Percentiles rank a stretch among this genome's conserved stretches.
These are phyloP conservation scores for Drosophila ohnishii DNA, from an alignment of 1,140 invertebrate species.

Conservation along the genomic window DNA sequence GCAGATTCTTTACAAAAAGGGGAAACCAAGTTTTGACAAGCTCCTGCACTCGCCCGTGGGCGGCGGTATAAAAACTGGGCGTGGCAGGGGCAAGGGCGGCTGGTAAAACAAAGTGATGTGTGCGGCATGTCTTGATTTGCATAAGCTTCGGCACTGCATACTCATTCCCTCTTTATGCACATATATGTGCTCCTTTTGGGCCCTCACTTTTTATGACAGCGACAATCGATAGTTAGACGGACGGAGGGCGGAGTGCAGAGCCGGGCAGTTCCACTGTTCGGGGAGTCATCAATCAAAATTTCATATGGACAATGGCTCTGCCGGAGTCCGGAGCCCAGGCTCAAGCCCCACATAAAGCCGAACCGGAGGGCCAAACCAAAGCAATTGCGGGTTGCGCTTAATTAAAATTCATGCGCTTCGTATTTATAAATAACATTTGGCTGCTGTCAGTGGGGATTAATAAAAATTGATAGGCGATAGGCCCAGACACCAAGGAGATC, in stretches of 20 bases:
- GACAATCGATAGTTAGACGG: conserved; percentile 70
- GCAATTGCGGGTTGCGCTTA: conserved; percentile 52
- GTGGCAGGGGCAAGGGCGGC: conserved; percentile 9
- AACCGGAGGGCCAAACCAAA: conserved; percentile 1
- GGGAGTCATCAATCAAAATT: conserved; percentile 76
- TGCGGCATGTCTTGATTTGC: conserved; percentile 78
- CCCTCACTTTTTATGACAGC: conserved; percentile 69
- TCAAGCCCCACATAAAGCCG: conserved; percentile 8
- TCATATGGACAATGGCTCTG: conserved; percentile 68
- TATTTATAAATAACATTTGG: conserved; percentile 64
- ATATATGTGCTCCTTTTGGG: conserved; percentile 52
- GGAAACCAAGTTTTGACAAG: conserved; percentile 72
- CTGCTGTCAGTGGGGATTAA: conserved; percentile 43
- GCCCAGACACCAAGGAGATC: not conserved
- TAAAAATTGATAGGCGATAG: conserved; percentile 42
- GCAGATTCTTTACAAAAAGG: conserved; percentile 42
- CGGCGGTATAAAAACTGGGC: conserved; percentile 3
- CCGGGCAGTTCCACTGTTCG: conserved; percentile 28
- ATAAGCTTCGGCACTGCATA: conserved; percentile 64
- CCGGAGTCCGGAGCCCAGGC: conserved; percentile 13
- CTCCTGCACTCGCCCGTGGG: conserved; percentile 9
- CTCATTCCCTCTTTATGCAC: conserved; percentile 23
- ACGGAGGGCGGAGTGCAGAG: not conserved
- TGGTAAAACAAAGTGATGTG: conserved; percentile 70
- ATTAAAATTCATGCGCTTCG: conserved; percentile 68